Base-by-base conservation (phyloP, 2,113 vertebrate genomes). In the Haemorhous mexicanus region DNA sequence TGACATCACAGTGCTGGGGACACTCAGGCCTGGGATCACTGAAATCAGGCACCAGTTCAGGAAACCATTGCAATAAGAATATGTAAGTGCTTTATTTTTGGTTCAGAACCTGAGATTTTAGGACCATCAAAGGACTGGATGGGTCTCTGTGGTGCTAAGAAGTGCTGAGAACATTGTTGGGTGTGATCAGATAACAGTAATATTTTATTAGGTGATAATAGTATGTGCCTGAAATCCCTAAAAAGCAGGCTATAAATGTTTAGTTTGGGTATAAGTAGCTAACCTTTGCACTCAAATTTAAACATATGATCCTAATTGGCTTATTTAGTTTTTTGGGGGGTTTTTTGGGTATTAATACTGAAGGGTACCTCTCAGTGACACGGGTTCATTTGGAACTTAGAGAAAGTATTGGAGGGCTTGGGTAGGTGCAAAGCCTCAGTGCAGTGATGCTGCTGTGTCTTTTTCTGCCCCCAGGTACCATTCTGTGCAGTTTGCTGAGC, bases 401-500 rank as follows among this genome's bases (percentile, higher is more conserved):
- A 44, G 43, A 50, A 67, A 18, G 19, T 12, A 9, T 4, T 47
- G 39, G 10, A 50, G 24, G 49, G 17, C 33, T 73, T 75, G 62
- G 6, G 24, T 55, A 18, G 43, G 12, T 87, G 35, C 62, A 67
- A 20, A 66, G 17, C 7, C 17, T 53, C 19, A 13, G 5, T 49
- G 41, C 4, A 67, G 26, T 80, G 24, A 52, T 44, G 46, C 14
- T 91, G 39, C 44, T 69, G 10, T 90, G 13, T 78, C 62, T 89
- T 68, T 74, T 24, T 39, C 27, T 92, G 19, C 33, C 37, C 80
- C 39, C 88, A 99, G 99, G 98, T 47, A 98, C 97, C 47, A 56
- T 98, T 61, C 93, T 99, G 67, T 99, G 99, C 50, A 98, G 98
- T 53, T 95, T 98, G 90, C 96, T 99, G 93, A 98, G 98, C 75